phyloP scores from a whole-genome alignment of 1,140 invertebrate species.

The Lasaia peninsularis region DNA sequence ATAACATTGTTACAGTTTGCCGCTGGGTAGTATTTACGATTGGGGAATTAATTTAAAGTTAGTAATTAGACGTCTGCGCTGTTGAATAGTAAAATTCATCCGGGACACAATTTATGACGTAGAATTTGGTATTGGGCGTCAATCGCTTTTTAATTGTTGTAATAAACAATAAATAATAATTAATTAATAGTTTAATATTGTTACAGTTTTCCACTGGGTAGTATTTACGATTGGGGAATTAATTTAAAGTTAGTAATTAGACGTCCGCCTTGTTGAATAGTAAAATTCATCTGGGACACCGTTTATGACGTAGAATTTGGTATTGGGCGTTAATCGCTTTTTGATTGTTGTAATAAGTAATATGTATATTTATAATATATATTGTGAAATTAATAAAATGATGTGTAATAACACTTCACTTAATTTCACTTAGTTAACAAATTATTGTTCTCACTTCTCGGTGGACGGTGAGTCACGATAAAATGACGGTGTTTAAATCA shows the following conservation, averaged over 20 bases:
- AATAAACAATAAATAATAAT: not conserved
- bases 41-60: conserved; percentile 56
- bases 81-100: conserved; percentile 21
- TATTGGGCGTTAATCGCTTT: not conserved
- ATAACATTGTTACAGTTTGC: conserved; percentile 49
- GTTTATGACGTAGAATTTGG: not conserved
- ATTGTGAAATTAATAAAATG: too few relatives aligned
- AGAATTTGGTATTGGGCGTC: not conserved
- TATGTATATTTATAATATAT: too few relatives aligned
- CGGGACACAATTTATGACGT: not conserved
- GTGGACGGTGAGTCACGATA: too few relatives aligned
- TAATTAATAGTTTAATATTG: too few relatives aligned
- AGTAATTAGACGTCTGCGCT: conserved; percentile 44
- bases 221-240: conserved; percentile 59
- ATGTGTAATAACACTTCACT: too few relatives aligned
- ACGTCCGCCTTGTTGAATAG: conserved; percentile 32
- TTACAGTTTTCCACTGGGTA: conserved; percentile 21
- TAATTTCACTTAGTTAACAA: too few relatives aligned
- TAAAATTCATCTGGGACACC: not conserved
- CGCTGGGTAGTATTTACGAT: conserved; percentile 45
- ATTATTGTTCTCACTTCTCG: too few relatives aligned
- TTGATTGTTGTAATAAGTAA: not conserved
- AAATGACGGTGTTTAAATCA: too few relatives aligned
- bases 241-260: conserved; percentile 56
- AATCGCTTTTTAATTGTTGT: not conserved